These are phyloP conservation scores for Hyles euphorbiae DNA, from an alignment of 1,140 invertebrate genomes.

Conservation along the genomic window DNA sequence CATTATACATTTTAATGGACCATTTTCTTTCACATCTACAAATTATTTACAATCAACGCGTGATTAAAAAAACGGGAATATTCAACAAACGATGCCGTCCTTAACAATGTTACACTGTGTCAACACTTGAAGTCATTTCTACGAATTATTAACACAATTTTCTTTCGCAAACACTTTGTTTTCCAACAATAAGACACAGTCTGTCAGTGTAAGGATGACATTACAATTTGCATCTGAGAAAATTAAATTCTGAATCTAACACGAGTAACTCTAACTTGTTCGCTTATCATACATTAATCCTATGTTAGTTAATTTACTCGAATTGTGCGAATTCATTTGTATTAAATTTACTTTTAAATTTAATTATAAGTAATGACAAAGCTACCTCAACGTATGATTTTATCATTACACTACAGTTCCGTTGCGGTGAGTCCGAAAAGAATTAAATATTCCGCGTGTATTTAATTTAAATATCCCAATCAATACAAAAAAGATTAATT, in stretches of 20 bases:
- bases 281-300: constrained; percentile 32
- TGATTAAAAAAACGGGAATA: constrained; percentile 13
- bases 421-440: no score
- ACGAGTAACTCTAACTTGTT: constrained; percentile 3
- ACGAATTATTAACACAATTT: no score
- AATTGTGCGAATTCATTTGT: constrained; percentile 64
- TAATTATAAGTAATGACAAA: constrained; percentile 58
- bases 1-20: constrained; percentile 67
- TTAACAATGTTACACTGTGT: no score
- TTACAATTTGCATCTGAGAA: no score
- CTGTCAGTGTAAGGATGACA: no score
- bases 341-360: constrained; percentile 49
- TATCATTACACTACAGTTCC: constrained; percentile 17
- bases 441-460: no score
- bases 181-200: no score
- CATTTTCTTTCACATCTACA: constrained; percentile 45
- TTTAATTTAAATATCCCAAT: background rate
- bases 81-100: background rate
- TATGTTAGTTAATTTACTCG: constrained; percentile 66
- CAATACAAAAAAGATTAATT: constrained; percentile 5
- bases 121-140: no score
- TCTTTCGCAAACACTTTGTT: no score
- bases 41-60: constrained; percentile 21
- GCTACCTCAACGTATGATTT: constrained; percentile 49
- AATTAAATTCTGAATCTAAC: background rate